A percentile compares a stretch with the other conserved stretches of the same genome.
These are phyloP conservation scores for Eucidaris tribuloides DNA, from an alignment of 35 echinoderm and acorn worm species.

Conservation along the genomic window DNA sequence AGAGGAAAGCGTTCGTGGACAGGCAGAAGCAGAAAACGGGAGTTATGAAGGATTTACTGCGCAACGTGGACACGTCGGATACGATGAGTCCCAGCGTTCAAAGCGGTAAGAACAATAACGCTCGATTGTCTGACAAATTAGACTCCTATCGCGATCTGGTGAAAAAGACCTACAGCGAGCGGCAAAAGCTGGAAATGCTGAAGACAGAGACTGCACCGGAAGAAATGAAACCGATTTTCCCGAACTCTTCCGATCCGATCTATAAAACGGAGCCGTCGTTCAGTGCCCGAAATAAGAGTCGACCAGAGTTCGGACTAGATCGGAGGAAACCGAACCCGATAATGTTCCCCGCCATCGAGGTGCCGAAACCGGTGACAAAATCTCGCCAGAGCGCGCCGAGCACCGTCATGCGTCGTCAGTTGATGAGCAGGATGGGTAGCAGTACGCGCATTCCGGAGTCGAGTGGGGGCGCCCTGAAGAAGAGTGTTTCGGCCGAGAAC, in stretches of 20 bases:
- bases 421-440: not conserved
- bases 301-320: not conserved
- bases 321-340: not conserved
- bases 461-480: not conserved
- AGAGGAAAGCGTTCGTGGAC: conserved; percentile 91
- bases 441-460: not conserved
- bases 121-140: conserved; percentile 33
- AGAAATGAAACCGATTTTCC: conserved; percentile 76
- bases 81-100: not conserved
- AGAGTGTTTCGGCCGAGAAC: conserved; percentile 20
- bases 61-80: conserved; percentile 58
- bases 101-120: conserved; percentile 40
- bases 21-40: conserved; percentile 77
- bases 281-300: not conserved
- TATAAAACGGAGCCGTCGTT: conserved; percentile 71
- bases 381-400: conserved; percentile 27
- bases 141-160: conserved; percentile 45
- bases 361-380: not conserved
- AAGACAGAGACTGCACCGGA: not conserved
- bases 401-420: conserved; percentile 29
- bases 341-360: not conserved
- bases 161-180: conserved; percentile 55
- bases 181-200: conserved; percentile 8
- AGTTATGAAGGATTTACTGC: conserved; percentile 87
- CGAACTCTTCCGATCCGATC: conserved; percentile 18